Conservation (phyloP, 2,113 vertebrate species). For the Progne subis region DNA sequence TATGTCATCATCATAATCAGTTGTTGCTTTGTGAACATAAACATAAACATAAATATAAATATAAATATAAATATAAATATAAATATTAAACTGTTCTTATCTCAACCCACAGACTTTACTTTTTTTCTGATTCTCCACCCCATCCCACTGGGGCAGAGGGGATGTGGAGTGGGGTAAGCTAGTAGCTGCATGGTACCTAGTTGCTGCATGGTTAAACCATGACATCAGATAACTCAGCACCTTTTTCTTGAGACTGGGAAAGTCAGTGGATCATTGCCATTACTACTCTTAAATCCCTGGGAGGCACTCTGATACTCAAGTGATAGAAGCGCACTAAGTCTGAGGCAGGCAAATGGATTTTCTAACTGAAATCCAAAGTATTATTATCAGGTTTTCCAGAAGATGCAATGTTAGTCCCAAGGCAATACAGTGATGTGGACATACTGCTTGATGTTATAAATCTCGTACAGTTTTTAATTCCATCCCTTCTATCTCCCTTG, state of each 20-base stretch:
- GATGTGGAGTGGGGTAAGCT: not conserved
- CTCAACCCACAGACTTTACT: not conserved
- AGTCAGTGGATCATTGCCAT: not conserved
- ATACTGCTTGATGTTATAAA: not conserved
- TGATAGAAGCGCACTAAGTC: not conserved
- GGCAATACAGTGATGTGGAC: not conserved
- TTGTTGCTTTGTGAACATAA: not conserved
- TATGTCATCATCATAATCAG: not conserved
- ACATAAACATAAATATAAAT: not conserved
- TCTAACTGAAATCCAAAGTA: not conserved
- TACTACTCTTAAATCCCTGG: not conserved
- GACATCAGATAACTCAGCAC: not conserved
- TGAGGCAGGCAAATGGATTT: not conserved
- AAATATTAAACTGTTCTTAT: not conserved
- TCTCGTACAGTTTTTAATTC: not conserved
- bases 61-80: not conserved
- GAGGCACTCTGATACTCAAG: not conserved
- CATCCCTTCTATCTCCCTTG: not conserved
- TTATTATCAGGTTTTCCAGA: not conserved
- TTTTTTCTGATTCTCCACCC: not conserved
- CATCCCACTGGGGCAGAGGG: not conserved
- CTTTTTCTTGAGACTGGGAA: not conserved
- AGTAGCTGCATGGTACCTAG: not conserved
- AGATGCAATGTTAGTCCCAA: not conserved
- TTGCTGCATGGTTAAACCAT: not conserved